A percentile compares a stretch with the other conserved stretches of the same genome.
Evolutionary conservation across 53 echinoderm and acorn worm genomes (phyloP).

Genomic region (Echinometra lucunter): DNA sequence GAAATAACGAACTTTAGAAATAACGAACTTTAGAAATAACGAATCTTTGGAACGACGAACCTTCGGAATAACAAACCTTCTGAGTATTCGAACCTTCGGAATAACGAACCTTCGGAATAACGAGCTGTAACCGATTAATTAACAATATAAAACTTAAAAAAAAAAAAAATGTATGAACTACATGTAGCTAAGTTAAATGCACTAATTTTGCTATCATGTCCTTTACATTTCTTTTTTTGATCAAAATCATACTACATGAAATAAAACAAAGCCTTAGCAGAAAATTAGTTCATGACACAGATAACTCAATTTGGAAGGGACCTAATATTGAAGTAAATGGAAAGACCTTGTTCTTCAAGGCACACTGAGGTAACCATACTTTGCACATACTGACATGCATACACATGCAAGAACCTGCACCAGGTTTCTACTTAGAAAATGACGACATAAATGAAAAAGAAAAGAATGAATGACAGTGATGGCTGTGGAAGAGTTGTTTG

Average conservation of each 20-base stretch:
- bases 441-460: not conserved
- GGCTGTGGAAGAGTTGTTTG: not conserved
- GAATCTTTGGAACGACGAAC: no score
- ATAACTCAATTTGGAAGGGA: not conserved
- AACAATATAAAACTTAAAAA: no score
- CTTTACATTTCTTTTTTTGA: not conserved
- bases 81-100: no score
- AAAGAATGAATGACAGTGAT: not conserved
- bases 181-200: no score
- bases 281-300: not conserved
- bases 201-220: no score
- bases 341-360: not conserved
- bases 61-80: no score
- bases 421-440: not conserved
- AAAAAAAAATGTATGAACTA: no score
- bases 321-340: not conserved
- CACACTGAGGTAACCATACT: not conserved
- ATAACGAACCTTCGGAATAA: no score
- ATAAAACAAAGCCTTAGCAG: not conserved
- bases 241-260: not conserved
- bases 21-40: no score
- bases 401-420: not conserved
- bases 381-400: not conserved
- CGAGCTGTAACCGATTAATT: no score
- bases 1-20: no score